Evolutionary conservation across 1,140 invertebrate genomes (phyloP).

Genomic region (Nephila pilipes): DNA sequence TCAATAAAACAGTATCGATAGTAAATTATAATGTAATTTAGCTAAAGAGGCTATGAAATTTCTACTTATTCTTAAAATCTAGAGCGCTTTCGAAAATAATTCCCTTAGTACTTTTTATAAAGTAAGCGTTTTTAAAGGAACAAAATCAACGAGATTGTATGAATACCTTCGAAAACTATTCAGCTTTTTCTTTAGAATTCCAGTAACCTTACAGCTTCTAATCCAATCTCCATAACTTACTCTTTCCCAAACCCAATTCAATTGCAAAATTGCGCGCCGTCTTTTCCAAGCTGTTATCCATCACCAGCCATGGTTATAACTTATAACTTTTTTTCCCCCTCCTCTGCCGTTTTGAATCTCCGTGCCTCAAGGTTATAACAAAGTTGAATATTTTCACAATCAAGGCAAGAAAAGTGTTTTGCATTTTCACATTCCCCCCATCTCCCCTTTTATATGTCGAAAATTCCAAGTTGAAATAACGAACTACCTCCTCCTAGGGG

Average conservation of each 20-base stretch:
- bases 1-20: too few species aligned
- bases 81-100: background rate
- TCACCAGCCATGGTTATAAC: constrained; percentile 3
- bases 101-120: background rate
- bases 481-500: constrained; percentile 39
- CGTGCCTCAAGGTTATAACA: constrained; percentile 33
- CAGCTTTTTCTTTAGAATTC: background rate
- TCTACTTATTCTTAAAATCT: too few species aligned
- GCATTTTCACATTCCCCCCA: constrained; percentile 12
- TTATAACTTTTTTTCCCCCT: constrained; percentile 1
- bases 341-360: background rate
- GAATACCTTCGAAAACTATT: background rate
- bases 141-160: background rate
- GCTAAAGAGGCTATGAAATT: too few species aligned
- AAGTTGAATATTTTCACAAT: constrained; percentile 69
- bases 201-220: background rate
- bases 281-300: constrained; percentile 7
- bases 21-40: too few species aligned
- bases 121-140: background rate
- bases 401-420: constrained; percentile 52
- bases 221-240: constrained; percentile 33
- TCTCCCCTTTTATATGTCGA: too few species aligned
- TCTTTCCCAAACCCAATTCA: constrained; percentile 15
- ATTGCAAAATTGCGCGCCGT: background rate
- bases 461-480: constrained; percentile 49